These are phyloP conservation scores for Drosophila eugracilis DNA, from an alignment of 1,140 invertebrate species.

Conservation along the genomic window DNA sequence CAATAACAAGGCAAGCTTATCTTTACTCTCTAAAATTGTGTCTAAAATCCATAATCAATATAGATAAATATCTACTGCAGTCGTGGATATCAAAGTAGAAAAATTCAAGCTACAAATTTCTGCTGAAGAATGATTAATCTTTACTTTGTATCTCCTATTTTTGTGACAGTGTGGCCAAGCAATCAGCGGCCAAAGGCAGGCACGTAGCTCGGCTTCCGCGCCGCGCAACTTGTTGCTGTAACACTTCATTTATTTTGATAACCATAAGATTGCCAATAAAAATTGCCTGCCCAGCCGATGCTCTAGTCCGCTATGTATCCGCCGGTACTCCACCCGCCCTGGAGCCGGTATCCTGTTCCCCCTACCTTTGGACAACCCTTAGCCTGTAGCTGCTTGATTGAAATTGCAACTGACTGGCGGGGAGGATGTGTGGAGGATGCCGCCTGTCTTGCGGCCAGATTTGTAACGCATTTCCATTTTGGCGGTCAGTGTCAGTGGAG, in stretches of 20 bases:
- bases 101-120: background rate
- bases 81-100: too few relatives aligned
- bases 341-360: conserved; percentile 1
- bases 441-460: conserved; percentile 53
- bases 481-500: conserved; percentile 68
- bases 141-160: background rate
- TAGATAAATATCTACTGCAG: too few relatives aligned
- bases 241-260: conserved; percentile 84
- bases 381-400: conserved; percentile 73
- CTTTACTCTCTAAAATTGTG: background rate
- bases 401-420: conserved; percentile 66
- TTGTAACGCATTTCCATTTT: conserved; percentile 76
- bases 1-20: background rate
- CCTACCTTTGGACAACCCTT: conserved; percentile 61
- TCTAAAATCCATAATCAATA: too few relatives aligned
- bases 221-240: conserved; percentile 71
- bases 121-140: background rate
- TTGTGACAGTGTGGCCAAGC: conserved; percentile 34
- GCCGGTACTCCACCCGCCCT: background rate
- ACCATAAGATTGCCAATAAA: conserved; percentile 81
- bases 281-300: conserved; percentile 37
- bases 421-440: conserved; percentile 5
- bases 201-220: conserved; percentile 73
- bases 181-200: conserved; percentile 51
- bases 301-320: conserved; percentile 12